Evolutionary conservation across 2,888 invertebrate genomes (phyloP), one percentile per base, ranked within the genome.

Genomic region (Plagodis dolabraria): DNA sequence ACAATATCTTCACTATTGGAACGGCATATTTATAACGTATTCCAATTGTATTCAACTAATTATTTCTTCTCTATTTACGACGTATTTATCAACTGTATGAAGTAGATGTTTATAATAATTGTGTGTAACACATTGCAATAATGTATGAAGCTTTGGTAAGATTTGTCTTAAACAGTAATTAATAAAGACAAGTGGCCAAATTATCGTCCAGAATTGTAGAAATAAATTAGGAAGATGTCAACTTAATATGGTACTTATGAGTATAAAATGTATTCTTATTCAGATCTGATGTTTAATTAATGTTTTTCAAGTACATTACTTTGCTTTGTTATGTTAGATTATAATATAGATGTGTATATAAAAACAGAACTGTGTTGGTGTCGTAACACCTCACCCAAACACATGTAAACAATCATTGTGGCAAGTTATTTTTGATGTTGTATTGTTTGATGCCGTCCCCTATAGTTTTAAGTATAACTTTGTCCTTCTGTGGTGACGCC

Each of bases 111-210:
- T 22, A 22, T 22, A 22, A 22, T 22, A 22, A 60, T 33, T 58
- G 65, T 69, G 72, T 77, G 74, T 74, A 65, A 67, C 65, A 73
- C 74, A 65, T 72, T 74, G 74, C 76, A 76, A 75, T 72, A 74
- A 72, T 74, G 64, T 73, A 72, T 74, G 68, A 75, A 72, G 76
- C 75, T 77, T 77, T 73, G 72, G 73, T 77, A 70, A 75, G 71
- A 72, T 77, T 78, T 79, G 77, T 78, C 77, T 72, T 74, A 79
- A 77, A 77, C 75, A 78, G 69, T 81, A 81, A 80, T 83, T 77
- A 83, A 71, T 80, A 79, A 84, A 83, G 83, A 89, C 86, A 87
- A 85, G 92, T 85, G 89, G 92, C 92, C 92, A 92, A 92, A 92
- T 89, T 88, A 85, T 85, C 91, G 90, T 91, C 92, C 92, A 89